Conservation (phyloP, 2,888 invertebrate genomes). For the Melieria crassipennis region DNA sequence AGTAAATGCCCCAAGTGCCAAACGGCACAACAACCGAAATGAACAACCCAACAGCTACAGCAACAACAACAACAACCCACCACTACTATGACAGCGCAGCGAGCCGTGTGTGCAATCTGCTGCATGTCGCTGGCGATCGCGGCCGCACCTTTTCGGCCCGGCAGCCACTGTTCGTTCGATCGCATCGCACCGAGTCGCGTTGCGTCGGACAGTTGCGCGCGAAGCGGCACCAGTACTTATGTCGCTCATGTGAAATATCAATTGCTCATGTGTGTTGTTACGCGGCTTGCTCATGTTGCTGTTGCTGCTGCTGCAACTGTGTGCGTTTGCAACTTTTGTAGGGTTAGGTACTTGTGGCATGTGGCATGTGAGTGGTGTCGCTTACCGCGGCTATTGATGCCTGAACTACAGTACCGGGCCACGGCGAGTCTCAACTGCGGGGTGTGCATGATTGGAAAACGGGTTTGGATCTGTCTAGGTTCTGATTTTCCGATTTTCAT, state of each 20-base stretch:
- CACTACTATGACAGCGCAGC: not conserved
- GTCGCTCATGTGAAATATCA: constrained; percentile 60
- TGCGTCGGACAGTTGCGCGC: not conserved
- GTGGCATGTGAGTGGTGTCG: too few relatives aligned
- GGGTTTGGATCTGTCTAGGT: too few relatives aligned
- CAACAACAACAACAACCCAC: not conserved
- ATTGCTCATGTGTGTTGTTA: constrained; percentile 55
- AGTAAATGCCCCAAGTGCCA: not conserved
- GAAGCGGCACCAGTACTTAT: constrained; percentile 49
- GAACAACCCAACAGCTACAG: not conserved
- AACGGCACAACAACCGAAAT: not conserved
- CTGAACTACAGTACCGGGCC: too few relatives aligned
- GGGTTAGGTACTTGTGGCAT: too few relatives aligned
- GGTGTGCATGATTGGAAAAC: too few relatives aligned
- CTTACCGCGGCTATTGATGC: too few relatives aligned
- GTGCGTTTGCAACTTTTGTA: too few relatives aligned
- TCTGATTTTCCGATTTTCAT: too few relatives aligned
- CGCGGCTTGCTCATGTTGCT: constrained; percentile 41
- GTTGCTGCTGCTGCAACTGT: constrained; percentile 38
- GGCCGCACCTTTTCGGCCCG: constrained; percentile 48
- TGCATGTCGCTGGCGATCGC: not conserved
- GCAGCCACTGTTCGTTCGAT: constrained; percentile 31
- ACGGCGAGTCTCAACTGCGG: too few relatives aligned
- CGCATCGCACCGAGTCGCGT: constrained; percentile 10
- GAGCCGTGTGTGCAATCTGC: too few relatives aligned